Base-by-base conservation (phyloP, 2,888 invertebrate species). In the Creontiades dilutus region DNA sequence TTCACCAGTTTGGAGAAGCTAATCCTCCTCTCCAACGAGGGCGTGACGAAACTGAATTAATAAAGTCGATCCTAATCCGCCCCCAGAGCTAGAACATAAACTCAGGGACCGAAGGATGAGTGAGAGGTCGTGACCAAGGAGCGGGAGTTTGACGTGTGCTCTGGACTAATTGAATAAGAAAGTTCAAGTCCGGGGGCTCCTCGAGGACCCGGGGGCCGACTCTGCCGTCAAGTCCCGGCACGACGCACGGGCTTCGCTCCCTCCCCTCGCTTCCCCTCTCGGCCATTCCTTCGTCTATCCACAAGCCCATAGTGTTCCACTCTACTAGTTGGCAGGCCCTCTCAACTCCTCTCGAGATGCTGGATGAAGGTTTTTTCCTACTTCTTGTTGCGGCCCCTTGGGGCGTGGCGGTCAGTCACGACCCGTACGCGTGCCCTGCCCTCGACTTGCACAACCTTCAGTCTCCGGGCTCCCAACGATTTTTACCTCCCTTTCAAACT, bases 341-440 rank as follows among this genome's bases (percentile, higher is more conserved):
- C 52, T 82, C 23, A 52, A 37, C 37, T 27, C 55, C 37, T 27
- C 55, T 52, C 48, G 68, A 68, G 68, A 68, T 27, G 68, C 68
- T 68, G 68, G 68, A 68, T 68, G 68, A 68, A 68, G 68, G 68
- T 23, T 68, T 68, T n/a, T 52, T 68, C 23, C 27, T 68, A 68
- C 68, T 68, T 48, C 47, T 82, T 46, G 78, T 82, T 47, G 52
- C 14, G 28, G 84, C 23, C 28, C 57, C 37, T 27, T 19, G 46
- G 88, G 88, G 88, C 78, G 88, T 78, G 88, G 88, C 80, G 88
- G 76, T 48, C 47, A 88, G 88, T 88, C 88, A 88, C 88, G 88
- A 88, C 88, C 80, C 88, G 88, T 76, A 88, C 88, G 88, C 88
- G 88, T 88, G 88, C 88, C 88, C 88, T 88, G 76, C 88, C 80